Evolutionary conservation across 2,113 vertebrate species (phyloP).

Genomic region (Aegotheles bennettii): DNA sequence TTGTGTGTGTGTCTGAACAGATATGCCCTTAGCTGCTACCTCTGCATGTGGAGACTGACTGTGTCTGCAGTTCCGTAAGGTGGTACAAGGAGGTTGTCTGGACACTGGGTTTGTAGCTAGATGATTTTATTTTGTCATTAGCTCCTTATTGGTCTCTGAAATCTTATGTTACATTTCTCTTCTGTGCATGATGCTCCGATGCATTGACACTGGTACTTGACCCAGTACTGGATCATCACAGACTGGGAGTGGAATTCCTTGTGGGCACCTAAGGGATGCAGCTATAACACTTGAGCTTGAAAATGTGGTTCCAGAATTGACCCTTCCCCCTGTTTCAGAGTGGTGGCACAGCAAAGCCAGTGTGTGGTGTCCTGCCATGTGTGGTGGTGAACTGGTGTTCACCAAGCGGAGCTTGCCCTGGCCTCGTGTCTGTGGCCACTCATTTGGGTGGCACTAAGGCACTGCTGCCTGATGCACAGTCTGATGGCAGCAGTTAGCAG

Average conservation of each 20-base stretch:
- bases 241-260: background rate
- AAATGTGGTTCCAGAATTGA: accelerated
- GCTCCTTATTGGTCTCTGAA: background rate
- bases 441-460: background rate
- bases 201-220: background rate
- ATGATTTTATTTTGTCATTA: background rate
- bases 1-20: accelerated
- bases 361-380: accelerated
- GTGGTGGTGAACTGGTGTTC: accelerated
- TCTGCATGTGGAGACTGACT: accelerated
- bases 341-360: background rate
- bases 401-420: background rate
- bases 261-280: background rate
- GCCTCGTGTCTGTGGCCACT: background rate
- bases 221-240: accelerated
- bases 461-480: accelerated
- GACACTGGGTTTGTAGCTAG: no score
- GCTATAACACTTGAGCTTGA: background rate
- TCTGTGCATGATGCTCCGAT: accelerated
- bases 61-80: accelerated
- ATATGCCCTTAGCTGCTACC: accelerated
- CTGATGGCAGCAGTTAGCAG: background rate
- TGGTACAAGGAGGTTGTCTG: no score
- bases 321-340: background rate
- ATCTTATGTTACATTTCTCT: accelerated